Evolutionary conservation across 2,113 vertebrate species (phyloP), one percentile per base, ranked within the genome.

Genomic region (Procapra przewalskii): DNA sequence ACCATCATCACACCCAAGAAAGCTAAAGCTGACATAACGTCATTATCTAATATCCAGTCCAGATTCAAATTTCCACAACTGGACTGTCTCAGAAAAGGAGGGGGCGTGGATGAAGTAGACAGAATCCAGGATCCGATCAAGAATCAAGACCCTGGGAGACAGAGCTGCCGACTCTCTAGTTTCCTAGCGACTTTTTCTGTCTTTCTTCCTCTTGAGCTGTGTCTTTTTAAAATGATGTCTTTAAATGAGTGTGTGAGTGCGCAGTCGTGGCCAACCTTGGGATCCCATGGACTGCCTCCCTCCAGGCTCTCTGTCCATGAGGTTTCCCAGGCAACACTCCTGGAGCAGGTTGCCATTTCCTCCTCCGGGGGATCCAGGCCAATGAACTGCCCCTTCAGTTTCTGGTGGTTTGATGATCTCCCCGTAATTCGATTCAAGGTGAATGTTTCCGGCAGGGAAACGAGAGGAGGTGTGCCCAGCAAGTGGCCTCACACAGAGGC

Each of bases 401-500:
- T 92, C 21, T 62, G 19, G 85, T 84, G 59, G 40, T 25, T 45
- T 62, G 13, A 45, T 88, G 60, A 75, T 14, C 59, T 92, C 59
- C 25, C 85, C 60, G 7, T 11, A 8, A 96, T 60, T 12, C 45
- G 19, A 48, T 14, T 4, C 9, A 4, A 80, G 57, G 14, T 62
- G 29, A 71, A 55, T 3, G 8, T 67, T 88, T 81, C 5, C 14
- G 9, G 5, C 52, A 29, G 67, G 52, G 48, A 48, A 5, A 27
- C 4, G 4, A 29, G 6, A 15, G 15, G 40, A 14, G 83, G n/a
- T 6, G 6, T 33, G 48, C 17, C 64, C 59, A 5, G 16, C 9
- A 4, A 17, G 11, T 1, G 4, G 87, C 16, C 8, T n/a, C 5
- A 1, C 43, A 6, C 6, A 2, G 23, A 16, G 17, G n/a, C 31